Percentiles rank a stretch among this genome's conserved stretches.
phyloP scores from a whole-genome alignment of 2,113 vertebrate genomes.

The Saccopteryx leptura region DNA sequence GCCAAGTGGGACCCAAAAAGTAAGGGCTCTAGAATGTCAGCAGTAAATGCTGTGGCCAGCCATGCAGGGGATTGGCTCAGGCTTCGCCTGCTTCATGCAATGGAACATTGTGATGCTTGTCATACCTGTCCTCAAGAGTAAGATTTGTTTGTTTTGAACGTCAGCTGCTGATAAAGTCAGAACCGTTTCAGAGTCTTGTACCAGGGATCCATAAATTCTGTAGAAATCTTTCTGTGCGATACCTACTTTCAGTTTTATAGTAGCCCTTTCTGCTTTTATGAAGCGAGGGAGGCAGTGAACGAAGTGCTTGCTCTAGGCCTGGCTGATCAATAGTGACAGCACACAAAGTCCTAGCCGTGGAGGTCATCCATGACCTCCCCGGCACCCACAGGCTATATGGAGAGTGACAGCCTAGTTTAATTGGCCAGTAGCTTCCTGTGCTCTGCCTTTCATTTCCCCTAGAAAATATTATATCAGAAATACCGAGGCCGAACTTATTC shows the following conservation, averaged over 20 bases:
- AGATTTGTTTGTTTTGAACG: slow-evolving; percentile 68
- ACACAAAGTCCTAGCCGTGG: neutral
- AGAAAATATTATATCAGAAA: slow-evolving; percentile 48
- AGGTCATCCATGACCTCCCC: slow-evolving; percentile 21
- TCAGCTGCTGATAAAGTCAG: slow-evolving; percentile 14
- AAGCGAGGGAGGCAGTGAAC: slow-evolving; percentile 33
- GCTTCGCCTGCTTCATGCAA: slow-evolving; percentile 48
- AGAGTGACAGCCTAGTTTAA: slow-evolving; percentile 49
- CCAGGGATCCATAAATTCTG: slow-evolving; percentile 57
- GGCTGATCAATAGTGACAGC: slow-evolving; percentile 65
- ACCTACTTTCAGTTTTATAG: slow-evolving; percentile 59
- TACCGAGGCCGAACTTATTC: slow-evolving; percentile 29
- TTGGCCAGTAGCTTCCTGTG: slow-evolving; percentile 16
- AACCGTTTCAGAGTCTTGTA: neutral
- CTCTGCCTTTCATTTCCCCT: slow-evolving; percentile 53
- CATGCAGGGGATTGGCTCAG: neutral
- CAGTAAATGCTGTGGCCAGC: neutral
- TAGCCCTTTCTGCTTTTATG: slow-evolving; percentile 64
- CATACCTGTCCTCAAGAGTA: slow-evolving; percentile 47
- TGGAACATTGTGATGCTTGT: neutral
- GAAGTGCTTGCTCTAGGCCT: slow-evolving; percentile 49
- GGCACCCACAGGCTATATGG: neutral
- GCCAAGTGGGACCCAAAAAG: slow-evolving; percentile 99
- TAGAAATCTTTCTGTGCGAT: slow-evolving; percentile 29
- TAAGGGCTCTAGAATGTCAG: slow-evolving; percentile 85